Percentiles rank a stretch among this genome's conserved stretches.
Evolutionary conservation across 2,113 vertebrate species (phyloP).

Genomic region (Mungos mungo): DNA sequence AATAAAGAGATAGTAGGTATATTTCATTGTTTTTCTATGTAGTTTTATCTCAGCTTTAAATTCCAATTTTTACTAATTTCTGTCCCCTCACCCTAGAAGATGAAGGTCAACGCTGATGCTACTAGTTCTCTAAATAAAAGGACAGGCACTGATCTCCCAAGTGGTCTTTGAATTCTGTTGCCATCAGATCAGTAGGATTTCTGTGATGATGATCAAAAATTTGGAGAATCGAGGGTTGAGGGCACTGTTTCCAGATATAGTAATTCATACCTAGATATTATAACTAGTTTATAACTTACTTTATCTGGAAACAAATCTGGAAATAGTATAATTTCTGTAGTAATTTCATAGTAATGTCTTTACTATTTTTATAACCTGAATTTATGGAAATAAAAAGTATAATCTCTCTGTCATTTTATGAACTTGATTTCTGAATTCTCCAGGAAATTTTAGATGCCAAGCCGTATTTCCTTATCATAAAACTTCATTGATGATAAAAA

Average conservation of each 20-base stretch:
- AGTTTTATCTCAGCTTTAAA: background rate
- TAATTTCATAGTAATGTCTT: background rate
- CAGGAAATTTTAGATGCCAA: background rate
- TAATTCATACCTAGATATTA: background rate
- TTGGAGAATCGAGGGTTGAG: background rate
- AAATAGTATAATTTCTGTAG: background rate
- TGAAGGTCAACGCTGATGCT: background rate
- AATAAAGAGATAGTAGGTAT: background rate
- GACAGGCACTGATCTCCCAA: background rate
- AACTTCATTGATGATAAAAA: background rate
- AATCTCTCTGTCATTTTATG: background rate
- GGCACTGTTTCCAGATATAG: background rate
- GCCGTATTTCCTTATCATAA: background rate
- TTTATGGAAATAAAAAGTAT: background rate
- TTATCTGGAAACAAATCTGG: background rate
- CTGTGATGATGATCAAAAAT: background rate
- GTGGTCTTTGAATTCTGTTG: background rate
- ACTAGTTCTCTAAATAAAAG: background rate
- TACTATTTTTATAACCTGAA: background rate
- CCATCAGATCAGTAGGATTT: background rate
- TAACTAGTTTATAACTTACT: too few relatives aligned
- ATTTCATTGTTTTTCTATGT: background rate
- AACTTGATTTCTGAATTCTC: background rate
- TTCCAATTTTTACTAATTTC: background rate
- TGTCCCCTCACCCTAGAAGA: background rate